These are phyloP conservation scores for Chloebia gouldiae DNA, from an alignment of 2,113 vertebrate genomes.

Conservation along the genomic window DNA sequence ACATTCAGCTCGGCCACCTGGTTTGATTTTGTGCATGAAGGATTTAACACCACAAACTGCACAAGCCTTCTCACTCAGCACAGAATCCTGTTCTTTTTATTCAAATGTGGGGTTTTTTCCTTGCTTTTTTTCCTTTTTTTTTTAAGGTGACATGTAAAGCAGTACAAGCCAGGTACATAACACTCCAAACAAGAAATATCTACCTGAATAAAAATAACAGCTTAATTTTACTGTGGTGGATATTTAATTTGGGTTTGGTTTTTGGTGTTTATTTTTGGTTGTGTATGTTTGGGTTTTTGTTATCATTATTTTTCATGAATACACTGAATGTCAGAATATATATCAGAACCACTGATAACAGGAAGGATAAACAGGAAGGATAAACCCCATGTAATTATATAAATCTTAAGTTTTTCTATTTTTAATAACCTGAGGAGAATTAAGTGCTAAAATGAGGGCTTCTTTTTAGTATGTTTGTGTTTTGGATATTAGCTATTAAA, in stretches of 20 bases:
- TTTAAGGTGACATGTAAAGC: neutral
- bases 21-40: neutral
- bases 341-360: neutral
- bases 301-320: neutral
- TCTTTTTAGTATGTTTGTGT: neutral
- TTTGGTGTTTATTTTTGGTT: neutral
- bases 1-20: neutral
- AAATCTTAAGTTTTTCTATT: neutral
- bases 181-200: neutral
- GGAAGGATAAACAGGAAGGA: neutral
- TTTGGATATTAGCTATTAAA: neutral
- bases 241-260: neutral
- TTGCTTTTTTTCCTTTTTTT: neutral
- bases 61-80: neutral
- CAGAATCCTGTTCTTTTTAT: neutral
- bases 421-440: neutral
- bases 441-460: neutral
- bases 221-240: neutral
- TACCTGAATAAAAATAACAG: neutral
- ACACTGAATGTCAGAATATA: neutral
- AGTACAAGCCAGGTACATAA: neutral
- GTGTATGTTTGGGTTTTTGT: neutral
- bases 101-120: accelerated
- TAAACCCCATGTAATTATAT: neutral
- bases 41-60: neutral